A percentile compares a stretch with the other conserved stretches of the same genome.
Conservation (phyloP, 2,113 vertebrate genomes). For the Electrona antarctica region DNA sequence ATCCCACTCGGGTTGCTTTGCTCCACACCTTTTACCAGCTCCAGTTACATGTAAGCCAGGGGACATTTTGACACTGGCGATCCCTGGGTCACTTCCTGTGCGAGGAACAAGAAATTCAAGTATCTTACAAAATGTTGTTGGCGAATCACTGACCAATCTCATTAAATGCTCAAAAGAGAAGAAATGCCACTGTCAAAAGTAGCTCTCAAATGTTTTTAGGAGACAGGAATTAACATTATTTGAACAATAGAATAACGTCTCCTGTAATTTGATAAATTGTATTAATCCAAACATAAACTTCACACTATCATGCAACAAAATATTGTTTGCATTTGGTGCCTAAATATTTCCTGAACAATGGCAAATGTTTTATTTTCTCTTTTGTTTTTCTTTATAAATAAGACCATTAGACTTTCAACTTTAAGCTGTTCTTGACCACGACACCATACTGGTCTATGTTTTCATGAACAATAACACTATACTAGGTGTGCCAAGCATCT, state of each 20-base stretch:
- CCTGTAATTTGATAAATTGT: no score
- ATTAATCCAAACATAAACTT: no score
- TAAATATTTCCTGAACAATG: background rate
- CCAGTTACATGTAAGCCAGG: slow-evolving; percentile 26
- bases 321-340: background rate
- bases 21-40: slow-evolving; percentile 36
- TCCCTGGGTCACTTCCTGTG: slow-evolving; percentile 13
- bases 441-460: slow-evolving; percentile 1
- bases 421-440: background rate
- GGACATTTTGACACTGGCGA: slow-evolving; percentile 10
- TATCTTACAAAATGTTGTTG: background rate
- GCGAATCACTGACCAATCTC: no score
- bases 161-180: no score
- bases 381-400: background rate
- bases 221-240: no score
- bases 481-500: slow-evolving; percentile 29
- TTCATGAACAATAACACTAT: slow-evolving; percentile 39
- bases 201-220: no score
- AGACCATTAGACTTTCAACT: background rate
- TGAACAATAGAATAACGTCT: no score
- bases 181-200: no score
- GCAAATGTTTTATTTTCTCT: background rate
- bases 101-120: slow-evolving; percentile 5
- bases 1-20: slow-evolving; percentile 49
- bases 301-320: background rate